Evolutionary conservation across 2,888 invertebrate genomes (phyloP), one percentile per base, ranked within the genome.

Genomic region (Tholera decimalis): DNA sequence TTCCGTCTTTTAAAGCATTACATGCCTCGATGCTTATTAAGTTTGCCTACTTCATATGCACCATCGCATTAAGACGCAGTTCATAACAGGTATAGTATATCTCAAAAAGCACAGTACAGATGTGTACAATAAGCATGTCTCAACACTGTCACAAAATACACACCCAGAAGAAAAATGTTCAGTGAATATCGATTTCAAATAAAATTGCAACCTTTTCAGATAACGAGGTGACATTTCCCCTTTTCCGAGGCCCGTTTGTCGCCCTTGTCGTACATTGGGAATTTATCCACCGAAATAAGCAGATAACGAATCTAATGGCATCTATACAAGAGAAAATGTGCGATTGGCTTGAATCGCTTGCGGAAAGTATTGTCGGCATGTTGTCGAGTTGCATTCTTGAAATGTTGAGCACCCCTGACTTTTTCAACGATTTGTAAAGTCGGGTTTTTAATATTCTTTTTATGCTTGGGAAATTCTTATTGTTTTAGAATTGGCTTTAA

Each of bases 141-240:
- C 43, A 26, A 83, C 84, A 83, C 77, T 57, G 77, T 79, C 71
- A 77, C 85, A 87, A 85, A 85, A 83, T 85, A 83, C n/a, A n/a
- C n/a, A n/a, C n/a, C 70, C 68, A 77, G 66, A 79, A 86, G 87
- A 88, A 88, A 88, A 88, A 85, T 87, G 83, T 91, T 89, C 90
- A 91, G 86, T 89, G 93, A 92, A 93, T 95, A 95, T 95, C 95
- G 95, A 95, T 95, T 95, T 95, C 95, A 93, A 93, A 95, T 95
- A 95, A 94, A 94, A 95, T 94, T 95, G 94, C 95, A 95, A 94
- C 95, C 93, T 95, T 95, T 94, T 92, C 91, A 91, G 92, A 95
- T 95, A 95, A 95, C 95, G 94, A 95, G 94, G 93, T 93, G 94
- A 93, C 93, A 90, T 92, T 94, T 93, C 92, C 94, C 93, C 92